A percentile compares a stretch with the other conserved stretches of the same genome.
Conservation (phyloP, 2,113 vertebrate species). For the Heterotis niloticus region DNA sequence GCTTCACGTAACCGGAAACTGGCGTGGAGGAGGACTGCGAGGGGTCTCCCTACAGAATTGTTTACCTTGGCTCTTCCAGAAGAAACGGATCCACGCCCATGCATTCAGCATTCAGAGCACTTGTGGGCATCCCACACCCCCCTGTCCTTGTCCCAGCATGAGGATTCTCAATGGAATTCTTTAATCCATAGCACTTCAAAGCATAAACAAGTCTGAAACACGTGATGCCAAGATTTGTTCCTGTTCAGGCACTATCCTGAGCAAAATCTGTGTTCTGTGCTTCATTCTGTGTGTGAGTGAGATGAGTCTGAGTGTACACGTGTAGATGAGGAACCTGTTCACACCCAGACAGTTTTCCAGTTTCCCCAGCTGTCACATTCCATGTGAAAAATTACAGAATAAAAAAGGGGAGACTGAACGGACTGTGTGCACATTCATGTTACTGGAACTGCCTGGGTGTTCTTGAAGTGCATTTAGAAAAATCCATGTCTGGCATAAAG, state of each 20-base stretch:
- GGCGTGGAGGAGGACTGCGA: constrained; percentile 10
- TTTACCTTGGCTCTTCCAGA: constrained; percentile 21
- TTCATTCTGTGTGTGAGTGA: not conserved
- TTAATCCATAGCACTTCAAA: not conserved
- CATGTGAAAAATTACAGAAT: not conserved
- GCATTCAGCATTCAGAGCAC: not conserved
- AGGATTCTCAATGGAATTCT: not conserved
- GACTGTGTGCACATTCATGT: not conserved
- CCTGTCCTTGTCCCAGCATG: not conserved
- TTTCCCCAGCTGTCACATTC: not conserved
- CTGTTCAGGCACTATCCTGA: too few species aligned
- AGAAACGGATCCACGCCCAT: constrained; percentile 1
- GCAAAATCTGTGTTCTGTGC: not conserved
- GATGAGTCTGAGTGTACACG: not conserved
- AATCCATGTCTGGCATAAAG: too few species aligned
- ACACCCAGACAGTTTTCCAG: not conserved
- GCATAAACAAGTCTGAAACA: too few species aligned
- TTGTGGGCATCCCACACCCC: not conserved
- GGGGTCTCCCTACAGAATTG: constrained; percentile 28
- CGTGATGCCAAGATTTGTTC: too few species aligned
- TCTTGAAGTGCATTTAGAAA: too few species aligned
- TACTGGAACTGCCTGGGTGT: not conserved
- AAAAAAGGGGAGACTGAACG: not conserved
- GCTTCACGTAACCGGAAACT: constrained; percentile 33
- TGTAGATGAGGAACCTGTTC: not conserved